These are phyloP conservation scores for Macropis europaea DNA, from an alignment of 2,888 invertebrate species.

Conservation along the genomic window DNA sequence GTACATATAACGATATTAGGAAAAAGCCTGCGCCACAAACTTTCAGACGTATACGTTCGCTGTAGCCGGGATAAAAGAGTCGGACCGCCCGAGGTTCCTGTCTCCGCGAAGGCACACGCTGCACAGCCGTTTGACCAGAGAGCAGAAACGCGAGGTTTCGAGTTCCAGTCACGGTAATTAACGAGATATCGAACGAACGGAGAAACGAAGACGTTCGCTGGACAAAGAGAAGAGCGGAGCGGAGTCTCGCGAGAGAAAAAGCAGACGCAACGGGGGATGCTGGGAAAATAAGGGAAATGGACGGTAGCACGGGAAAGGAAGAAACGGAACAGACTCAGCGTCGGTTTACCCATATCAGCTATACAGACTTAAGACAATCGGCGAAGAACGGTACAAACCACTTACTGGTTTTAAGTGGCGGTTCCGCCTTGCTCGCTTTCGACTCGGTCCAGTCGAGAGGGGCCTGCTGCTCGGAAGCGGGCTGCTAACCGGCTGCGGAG, in stretches of 20 bases:
- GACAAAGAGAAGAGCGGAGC: not conserved
- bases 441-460: slow-evolving; percentile 8
- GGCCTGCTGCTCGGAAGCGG: slow-evolving; percentile 32
- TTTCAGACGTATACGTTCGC: too few relatives aligned
- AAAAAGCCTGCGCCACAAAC: too few relatives aligned
- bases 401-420: slow-evolving; percentile 61
- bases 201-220: not conserved
- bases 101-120: too few relatives aligned
- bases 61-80: too few relatives aligned
- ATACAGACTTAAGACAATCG: slow-evolving; percentile 54
- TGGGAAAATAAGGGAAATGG: not conserved
- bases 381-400: slow-evolving; percentile 60
- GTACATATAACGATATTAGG: too few relatives aligned
- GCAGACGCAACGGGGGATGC: not conserved
- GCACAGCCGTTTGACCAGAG: too few relatives aligned
- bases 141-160: too few relatives aligned
- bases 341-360: slow-evolving; percentile 21
- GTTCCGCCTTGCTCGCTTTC: slow-evolving; percentile 46
- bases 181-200: not conserved
- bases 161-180: not conserved
- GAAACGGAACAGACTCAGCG: slow-evolving; percentile 3
- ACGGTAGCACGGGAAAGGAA: not conserved
- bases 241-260: not conserved
- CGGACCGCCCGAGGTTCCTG: too few relatives aligned
- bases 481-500: slow-evolving; percentile 20